Evolutionary conservation across 2,888 invertebrate species (phyloP), one percentile per base, ranked within the genome.

Genomic region (Ichneumoninae sp.): DNA sequence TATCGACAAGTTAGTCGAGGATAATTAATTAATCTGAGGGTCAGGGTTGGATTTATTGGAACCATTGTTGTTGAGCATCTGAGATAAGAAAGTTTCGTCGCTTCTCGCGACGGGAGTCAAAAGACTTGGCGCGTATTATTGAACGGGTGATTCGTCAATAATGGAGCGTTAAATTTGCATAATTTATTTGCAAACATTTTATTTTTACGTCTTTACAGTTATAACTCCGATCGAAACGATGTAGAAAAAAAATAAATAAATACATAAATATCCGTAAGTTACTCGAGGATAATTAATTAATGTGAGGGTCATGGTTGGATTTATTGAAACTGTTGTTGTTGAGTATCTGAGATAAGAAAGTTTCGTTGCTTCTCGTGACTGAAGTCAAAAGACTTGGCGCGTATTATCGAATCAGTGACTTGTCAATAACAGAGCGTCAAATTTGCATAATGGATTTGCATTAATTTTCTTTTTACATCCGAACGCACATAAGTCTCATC

Each of bases 371-470:
- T n/a, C 16, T 26, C 60, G 33, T 1, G 44, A 44, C 44, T 16
- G 30, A 16, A 6, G 26, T n/a, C 30, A 33, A 33, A 13, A 13
- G 60, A 3, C 13, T 33, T 33, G 26, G 1, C 33, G 30, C 30
- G 60, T 26, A 16, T 13, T 30, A 72, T 33, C 6, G n/a, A 33
- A 33, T 3, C 33, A 33, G 26, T 60, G 60, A 60, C 60, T 16
- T 3, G 57, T 57, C 57, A 7, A 7, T 26, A 60, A 8, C 13
- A 2, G 57, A 22, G 10, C 6, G n/a, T n/a, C 30, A 26, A 26
- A 80, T 22, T 72, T 65, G 52, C 54, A n/a, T 13, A 54, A 8
- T 30, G 3, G 52, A 60, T 22, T 19, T 22, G 54, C 6, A 57
- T 10, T 26, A 10, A 57, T 19, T 57, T 26, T 7, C 57, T 57